These are phyloP conservation scores for Sandelia bainsii DNA, from an alignment of 2,797 vertebrate genomes.

Conservation along the genomic window DNA sequence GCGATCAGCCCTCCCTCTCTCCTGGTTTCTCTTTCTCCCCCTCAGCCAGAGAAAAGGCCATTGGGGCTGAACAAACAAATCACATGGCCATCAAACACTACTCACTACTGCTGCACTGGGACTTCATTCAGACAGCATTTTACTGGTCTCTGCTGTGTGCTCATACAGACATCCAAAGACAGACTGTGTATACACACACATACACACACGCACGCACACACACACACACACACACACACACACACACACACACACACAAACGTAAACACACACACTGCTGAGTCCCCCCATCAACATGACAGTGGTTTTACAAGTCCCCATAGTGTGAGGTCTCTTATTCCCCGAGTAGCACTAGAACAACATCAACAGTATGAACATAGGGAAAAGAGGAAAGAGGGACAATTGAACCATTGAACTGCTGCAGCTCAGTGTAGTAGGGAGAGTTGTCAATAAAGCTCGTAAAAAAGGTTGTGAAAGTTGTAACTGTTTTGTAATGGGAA, in stretches of 20 bases:
- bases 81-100: slow-evolving; percentile 90
- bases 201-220: slow-evolving; percentile 31
- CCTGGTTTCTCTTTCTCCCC: slow-evolving; percentile 50
- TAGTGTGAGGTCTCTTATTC: slow-evolving; percentile 81
- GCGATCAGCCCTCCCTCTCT: slow-evolving; percentile 77
- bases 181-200: slow-evolving; percentile 26
- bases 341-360: slow-evolving; percentile 74
- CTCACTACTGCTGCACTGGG: slow-evolving; percentile 84
- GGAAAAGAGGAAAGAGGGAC: slow-evolving; percentile 53
- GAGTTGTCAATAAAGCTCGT: slow-evolving; percentile 79
- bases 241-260: slow-evolving; percentile 43
- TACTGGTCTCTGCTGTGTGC: slow-evolving; percentile 81
- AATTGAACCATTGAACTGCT: slow-evolving; percentile 72
- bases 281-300: slow-evolving; percentile 78
- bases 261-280: slow-evolving; percentile 41
- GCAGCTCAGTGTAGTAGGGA: slow-evolving; percentile 42
- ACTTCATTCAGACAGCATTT: slow-evolving; percentile 86
- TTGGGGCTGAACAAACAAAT: slow-evolving; percentile 94
- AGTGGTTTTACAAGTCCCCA: slow-evolving; percentile 83
- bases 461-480: slow-evolving; percentile 79
- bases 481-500: slow-evolving; percentile 81
- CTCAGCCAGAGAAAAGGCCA: slow-evolving; percentile 85
- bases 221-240: slow-evolving; percentile 41
- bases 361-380: slow-evolving; percentile 60
- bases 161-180: slow-evolving; percentile 64